These are phyloP conservation scores for Progne subis DNA, from an alignment of 2,113 vertebrate genomes.

Conservation along the genomic window DNA sequence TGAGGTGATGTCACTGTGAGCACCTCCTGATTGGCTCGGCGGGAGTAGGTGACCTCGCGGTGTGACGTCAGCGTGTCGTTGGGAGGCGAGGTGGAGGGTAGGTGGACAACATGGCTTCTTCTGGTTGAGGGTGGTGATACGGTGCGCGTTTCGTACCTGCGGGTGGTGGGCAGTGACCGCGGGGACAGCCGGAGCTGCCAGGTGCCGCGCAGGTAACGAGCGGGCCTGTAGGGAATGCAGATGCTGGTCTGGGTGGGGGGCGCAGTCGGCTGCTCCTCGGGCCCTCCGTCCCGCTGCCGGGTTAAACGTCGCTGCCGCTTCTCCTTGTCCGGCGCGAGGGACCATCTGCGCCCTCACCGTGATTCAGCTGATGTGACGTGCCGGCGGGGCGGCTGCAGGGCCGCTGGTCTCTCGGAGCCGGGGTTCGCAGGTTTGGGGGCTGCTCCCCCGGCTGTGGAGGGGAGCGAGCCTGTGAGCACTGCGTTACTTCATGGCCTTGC, in stretches of 20 bases:
- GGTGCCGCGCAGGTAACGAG: not conserved
- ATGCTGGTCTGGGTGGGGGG: not conserved
- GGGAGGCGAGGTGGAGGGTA: not conserved
- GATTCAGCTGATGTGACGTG: not conserved
- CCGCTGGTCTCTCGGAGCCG: not conserved
- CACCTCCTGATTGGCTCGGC: not conserved
- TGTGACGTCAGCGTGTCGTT: not conserved
- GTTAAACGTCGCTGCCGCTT: not conserved
- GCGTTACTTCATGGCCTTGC: not conserved
- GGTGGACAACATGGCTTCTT: slow-evolving; percentile 28
- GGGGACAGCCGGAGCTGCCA: not conserved
- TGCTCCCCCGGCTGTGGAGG: no score
- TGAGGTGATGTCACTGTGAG: not conserved
- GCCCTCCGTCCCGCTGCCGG: not conserved
- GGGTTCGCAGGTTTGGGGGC: not conserved
- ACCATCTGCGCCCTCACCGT: not conserved
- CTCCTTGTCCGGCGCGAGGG: not conserved
- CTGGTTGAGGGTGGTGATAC: not conserved
- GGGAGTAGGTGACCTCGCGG: not conserved
- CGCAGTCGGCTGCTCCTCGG: not conserved
- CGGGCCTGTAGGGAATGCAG: not conserved
- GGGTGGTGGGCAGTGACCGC: not conserved
- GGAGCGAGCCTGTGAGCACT: not conserved
- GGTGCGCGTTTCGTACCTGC: not conserved
- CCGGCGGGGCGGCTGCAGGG: not conserved